Evolutionary conservation across 1,140 invertebrate species (phyloP), one percentile per base, ranked within the genome.

Genomic region (Anastrepha ludens): DNA sequence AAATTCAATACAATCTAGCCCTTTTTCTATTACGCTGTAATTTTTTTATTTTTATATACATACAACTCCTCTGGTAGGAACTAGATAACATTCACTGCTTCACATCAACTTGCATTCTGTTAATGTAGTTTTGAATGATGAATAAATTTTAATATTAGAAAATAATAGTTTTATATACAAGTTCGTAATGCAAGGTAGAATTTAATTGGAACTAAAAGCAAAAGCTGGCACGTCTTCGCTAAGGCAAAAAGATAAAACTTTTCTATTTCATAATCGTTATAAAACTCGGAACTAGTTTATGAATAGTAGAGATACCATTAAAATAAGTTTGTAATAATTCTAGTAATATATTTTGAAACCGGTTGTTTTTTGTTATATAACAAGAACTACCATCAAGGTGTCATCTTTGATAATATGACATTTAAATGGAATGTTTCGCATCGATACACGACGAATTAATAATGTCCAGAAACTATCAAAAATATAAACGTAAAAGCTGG

Each of bases 141-240:
- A 81, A 81, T 81, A 81, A 81, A 81, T 81, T 81, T 50, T 81
- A 81, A 81, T 81, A 55, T 81, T 81, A 50, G n/a, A 81, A 81
- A 81, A 81, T 81, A 81, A 81, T 81, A 7, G 9, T 55, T 81
- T 81, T 81, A 41, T 55, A 81, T 81, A 55, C 47, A 81, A 13
- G n/a, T 41, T 50, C 74, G 17, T 58, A 81, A 81, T 8, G 9
- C 5, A 55, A 81, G 55, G 47, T 81, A 50, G 29, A 55, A 81
- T 13, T 20, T 55, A 81, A 81, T 81, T 81, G 15, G 41, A 81
- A 81, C 47, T 81, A 55, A 81, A 70, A 74, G 44, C 41, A 74
- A 17, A 47, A 74, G 41, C 29, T 81, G 74, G 41, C 44, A 78
- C 50, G 17, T 50, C n/a, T 78, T 78, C 74, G 50, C 6, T 78